These are phyloP conservation scores for Spea multiplicata DNA, from an alignment of 2,113 vertebrate genomes.

Conservation along the genomic window DNA sequence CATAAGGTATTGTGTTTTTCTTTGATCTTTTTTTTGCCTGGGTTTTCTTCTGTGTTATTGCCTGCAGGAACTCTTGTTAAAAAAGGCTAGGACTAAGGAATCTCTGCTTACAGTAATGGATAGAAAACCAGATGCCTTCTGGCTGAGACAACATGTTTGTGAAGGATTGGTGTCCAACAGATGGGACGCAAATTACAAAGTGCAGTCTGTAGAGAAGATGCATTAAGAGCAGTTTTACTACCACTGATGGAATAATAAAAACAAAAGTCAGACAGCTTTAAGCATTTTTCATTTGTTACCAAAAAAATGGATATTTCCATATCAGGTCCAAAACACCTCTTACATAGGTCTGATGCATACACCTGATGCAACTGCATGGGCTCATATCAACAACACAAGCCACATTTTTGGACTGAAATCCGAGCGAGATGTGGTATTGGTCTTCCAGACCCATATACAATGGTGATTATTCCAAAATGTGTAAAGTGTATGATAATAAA, in stretches of 20 bases:
- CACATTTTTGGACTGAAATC: too few species aligned
- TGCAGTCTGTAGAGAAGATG: not conserved
- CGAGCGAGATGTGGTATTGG: too few species aligned
- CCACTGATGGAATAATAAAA: not conserved
- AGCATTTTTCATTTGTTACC: too few species aligned
- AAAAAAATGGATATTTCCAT: too few species aligned
- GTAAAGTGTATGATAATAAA: too few species aligned
- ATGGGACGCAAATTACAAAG: constrained; percentile 26
- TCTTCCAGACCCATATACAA: too few species aligned
- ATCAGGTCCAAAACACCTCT: too few species aligned
- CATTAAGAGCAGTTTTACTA: constrained; percentile 1
- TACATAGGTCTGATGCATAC: too few species aligned
- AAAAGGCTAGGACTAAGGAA: constrained; percentile 15
- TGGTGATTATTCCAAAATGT: too few species aligned
- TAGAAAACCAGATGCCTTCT: constrained; percentile 41
- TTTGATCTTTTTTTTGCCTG: constrained; percentile 36
- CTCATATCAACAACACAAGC: too few species aligned
- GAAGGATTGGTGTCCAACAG: constrained; percentile 17
- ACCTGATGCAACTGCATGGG: too few species aligned
- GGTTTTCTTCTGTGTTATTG: constrained; percentile 34
- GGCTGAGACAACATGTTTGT: constrained; percentile 35
- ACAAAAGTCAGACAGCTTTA: too few species aligned
- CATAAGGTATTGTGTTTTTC: constrained; percentile 26
- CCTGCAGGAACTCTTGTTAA: constrained; percentile 39
- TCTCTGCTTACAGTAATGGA: constrained; percentile 34